Base-by-base conservation (phyloP, 2,888 invertebrate species). In the Chaetogeoica ovagalla region DNA sequence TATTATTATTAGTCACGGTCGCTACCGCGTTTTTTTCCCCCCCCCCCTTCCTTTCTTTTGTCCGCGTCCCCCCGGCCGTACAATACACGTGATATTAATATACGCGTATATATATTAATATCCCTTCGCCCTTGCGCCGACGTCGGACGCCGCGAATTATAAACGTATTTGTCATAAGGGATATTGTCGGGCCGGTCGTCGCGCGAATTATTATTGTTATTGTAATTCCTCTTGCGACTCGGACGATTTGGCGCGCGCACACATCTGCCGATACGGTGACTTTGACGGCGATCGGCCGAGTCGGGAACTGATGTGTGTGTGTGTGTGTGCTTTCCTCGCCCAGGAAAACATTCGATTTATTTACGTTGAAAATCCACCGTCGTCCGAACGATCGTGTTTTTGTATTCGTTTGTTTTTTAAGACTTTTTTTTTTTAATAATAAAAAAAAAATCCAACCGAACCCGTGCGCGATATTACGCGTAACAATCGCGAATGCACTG, bases 1-100 rank as follows among this genome's bases (percentile, higher is more conserved):
- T n/a, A n/a, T n/a, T 71, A 79, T 79, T 79, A 79, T 79, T 79
- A 79, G 79, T 79, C 71, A 79, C 57, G 79, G 70, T 79, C 15
- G 52, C 55, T 65, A 63, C 63, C 63, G 52, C 55, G 62, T 43
- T 71, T 30, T 30, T 30, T 71, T 79, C 79, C 71, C 48, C n/a
- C n/a, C n/a, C n/a, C n/a, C n/a, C n/a, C n/a, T n/a, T n/a, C 13
- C 11, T 9, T 23, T 65, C 39, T 23, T 63, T 71, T 71, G 79
- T 79, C 48, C 13, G 3, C 48, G 48, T 30, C 30, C 30, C 30
- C 48, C 48, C 75, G 60, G 1, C 30, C 62, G 8, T 23, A 72
- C 48, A 11, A 66, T 69, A 52, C 13, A 21, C 23, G 60, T 23
- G 5, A 19, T 55, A 55, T 19, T 55, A 55, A 59, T n/a, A 8